phyloP scores from a whole-genome alignment of 2,888 invertebrate genomes.

The Stenoptilia bipunctidactyla region DNA sequence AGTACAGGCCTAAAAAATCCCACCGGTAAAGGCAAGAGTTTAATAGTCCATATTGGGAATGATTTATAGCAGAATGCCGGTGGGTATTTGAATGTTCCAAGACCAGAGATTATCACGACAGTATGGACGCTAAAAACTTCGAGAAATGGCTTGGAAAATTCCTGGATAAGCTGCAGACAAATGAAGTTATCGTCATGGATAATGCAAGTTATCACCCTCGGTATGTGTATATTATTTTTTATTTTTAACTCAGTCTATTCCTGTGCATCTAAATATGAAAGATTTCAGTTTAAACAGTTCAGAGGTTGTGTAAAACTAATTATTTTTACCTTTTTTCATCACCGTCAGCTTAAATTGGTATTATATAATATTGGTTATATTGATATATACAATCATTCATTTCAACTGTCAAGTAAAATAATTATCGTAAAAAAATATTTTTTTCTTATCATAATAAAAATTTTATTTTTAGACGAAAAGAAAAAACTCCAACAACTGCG shows the following conservation, averaged over 20 bases:
- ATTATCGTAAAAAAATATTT: too few relatives aligned
- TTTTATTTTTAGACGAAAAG: neutral
- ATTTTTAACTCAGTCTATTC: too few relatives aligned
- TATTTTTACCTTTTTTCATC: neutral
- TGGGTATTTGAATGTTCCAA: conserved; percentile 3
- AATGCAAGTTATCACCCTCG: neutral
- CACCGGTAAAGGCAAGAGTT: conserved; percentile 1
- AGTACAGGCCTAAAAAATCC: conserved; percentile 1
- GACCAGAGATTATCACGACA: conserved; percentile 1
- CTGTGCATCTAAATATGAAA: too few relatives aligned
- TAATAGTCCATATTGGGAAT: conserved; percentile 2
- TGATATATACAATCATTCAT: too few relatives aligned
- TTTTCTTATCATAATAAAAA: too few relatives aligned
- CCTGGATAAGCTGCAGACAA: neutral
- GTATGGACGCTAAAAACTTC: conserved; percentile 1
- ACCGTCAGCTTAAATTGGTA: too few relatives aligned
- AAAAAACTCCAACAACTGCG: neutral
- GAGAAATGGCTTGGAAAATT: conserved; percentile 2
- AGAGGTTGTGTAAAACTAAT: neutral
- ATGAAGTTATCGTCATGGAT: conserved; percentile 1
- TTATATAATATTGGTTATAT: too few relatives aligned
- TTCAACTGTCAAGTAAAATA: too few relatives aligned
- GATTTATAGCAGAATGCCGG: conserved; percentile 2
- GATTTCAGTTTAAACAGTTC: too few relatives aligned
- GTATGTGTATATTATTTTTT: too few relatives aligned